Evolutionary conservation across 92 coral and sea anemone species (phyloP).

Genomic region (Palythoa grandis): DNA sequence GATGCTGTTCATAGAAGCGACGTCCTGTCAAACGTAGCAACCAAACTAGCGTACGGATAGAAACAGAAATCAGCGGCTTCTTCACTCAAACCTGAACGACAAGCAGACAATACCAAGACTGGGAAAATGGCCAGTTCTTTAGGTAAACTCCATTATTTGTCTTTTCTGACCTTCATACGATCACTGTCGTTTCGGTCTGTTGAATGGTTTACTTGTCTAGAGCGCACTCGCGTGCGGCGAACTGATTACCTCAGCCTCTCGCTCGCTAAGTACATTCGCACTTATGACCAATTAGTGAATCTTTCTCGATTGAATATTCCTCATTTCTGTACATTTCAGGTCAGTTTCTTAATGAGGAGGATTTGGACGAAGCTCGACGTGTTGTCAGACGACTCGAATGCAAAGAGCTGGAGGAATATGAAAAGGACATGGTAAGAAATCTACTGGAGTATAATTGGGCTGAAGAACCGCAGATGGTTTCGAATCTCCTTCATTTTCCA

Average conservation of each 20-base stretch:
- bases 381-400: constrained; percentile 79
- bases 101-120: constrained; percentile 42
- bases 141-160: constrained; percentile 67
- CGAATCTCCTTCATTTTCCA: constrained; percentile 94
- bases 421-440: constrained; percentile 84
- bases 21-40: constrained; percentile 2
- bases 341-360: constrained; percentile 94
- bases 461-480: constrained; percentile 94
- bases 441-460: constrained; percentile 95
- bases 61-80: constrained; percentile 2
- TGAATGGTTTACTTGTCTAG: not conserved
- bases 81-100: constrained; percentile 3
- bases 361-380: constrained; percentile 92
- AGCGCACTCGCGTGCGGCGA: constrained; percentile 11
- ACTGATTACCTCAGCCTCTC: constrained; percentile 58
- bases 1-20: constrained; percentile 7
- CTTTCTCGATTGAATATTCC: constrained; percentile 4
- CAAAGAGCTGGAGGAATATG: constrained; percentile 78
- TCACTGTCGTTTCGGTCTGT: not conserved
- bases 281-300: constrained; percentile 43
- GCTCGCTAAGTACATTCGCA: constrained; percentile 64
- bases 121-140: constrained; percentile 95
- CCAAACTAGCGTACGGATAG: not conserved
- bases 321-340: constrained; percentile 63
- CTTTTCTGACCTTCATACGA: constrained; percentile 8